Evolutionary conservation across 2,888 invertebrate species (phyloP), one percentile per base, ranked within the genome.

Genomic region (Xestoiulus laeticollis): DNA sequence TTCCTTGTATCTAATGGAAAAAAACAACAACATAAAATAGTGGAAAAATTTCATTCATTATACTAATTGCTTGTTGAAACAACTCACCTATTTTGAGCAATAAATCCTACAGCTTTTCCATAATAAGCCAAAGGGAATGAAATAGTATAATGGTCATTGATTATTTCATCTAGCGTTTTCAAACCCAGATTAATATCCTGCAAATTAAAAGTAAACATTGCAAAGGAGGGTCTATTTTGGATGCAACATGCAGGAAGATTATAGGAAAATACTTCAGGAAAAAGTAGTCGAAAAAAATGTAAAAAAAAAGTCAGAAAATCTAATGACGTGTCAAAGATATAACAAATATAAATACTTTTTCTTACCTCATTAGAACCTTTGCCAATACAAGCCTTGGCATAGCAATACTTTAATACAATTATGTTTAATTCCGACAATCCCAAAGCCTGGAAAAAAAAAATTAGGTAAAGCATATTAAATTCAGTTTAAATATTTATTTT

Each of bases 111-210:
- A 22, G 85, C 89, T 19, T 89, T 53, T 26, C 88, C 88, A 87
- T 89, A 89, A 87, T 88, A 88, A 5, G 87, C 88, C 85, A 88
- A 87, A 30, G 89, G 89, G 48, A 89, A 89, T 19, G 14, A 26
- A 33, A 87, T 22, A 82, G 38, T 44, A 85, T 22, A 30, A 33
- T 88, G 83, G 30, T 89, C 78, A 33, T 89, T 86, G 22, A 84
- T 86, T 16, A 89, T 88, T 85, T 87, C 88, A 30, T 88, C 88
- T 38, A 89, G 87, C 6, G 87, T 32, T 22, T 43, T 59, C 10
- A 89, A 87, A 19, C 88, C 87, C 43, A 88, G 88, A 22, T 85
- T 68, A n/a, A 89, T 87, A 88, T 89, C 88, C 89, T 89, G 38
- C 0, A 86, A 33, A 53, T 22, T 4, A 22, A 2, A 48, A 86